A percentile compares a stretch with the other conserved stretches of the same genome.
phyloP scores from a whole-genome alignment of 1,140 invertebrate genomes.

The Rhynchophorus ferrugineus region DNA sequence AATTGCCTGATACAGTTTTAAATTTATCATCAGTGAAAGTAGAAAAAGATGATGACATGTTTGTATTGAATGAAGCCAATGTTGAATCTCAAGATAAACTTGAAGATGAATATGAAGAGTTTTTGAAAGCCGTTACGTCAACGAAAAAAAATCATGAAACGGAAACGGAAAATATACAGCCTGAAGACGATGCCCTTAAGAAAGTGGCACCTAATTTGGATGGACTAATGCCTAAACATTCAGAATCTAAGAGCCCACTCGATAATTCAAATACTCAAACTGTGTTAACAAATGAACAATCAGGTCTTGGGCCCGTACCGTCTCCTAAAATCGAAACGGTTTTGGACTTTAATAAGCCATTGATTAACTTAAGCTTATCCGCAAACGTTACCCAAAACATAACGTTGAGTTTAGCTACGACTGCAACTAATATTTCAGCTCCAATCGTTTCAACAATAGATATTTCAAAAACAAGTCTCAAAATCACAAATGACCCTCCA shows the following conservation, averaged over 20 bases:
- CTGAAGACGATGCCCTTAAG: not conserved
- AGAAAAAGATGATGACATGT: not conserved
- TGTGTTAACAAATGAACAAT: not conserved
- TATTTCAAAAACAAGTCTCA: conserved; percentile 6
- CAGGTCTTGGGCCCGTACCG: conserved; percentile 6
- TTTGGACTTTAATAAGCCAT: conserved; percentile 5
- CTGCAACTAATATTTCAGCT: conserved; percentile 10
- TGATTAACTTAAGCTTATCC: conserved; percentile 16
- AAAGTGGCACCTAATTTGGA: not conserved
- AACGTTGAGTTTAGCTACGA: conserved; percentile 10
- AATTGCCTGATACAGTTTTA: not conserved
- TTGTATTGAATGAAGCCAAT: conserved; percentile 6
- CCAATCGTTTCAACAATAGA: conserved; percentile 10
- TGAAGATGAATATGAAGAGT: conserved; percentile 38
- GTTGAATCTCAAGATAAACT: conserved; percentile 18
- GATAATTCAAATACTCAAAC: not conserved
- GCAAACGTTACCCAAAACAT: conserved; percentile 21
- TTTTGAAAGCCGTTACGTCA: conserved; percentile 33
- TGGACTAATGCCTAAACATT: not conserved
- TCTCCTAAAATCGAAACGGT: conserved; percentile 8
- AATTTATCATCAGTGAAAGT: not conserved
- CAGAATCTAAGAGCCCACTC: too few species aligned
- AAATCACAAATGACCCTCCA: conserved; percentile 12
- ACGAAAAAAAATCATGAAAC: conserved; percentile 1
- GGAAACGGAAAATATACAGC: not conserved